Percentiles rank a stretch among this genome's conserved stretches.
phyloP scores from a whole-genome alignment of 2,113 vertebrate genomes.

The Petrocephalus zakoni region DNA sequence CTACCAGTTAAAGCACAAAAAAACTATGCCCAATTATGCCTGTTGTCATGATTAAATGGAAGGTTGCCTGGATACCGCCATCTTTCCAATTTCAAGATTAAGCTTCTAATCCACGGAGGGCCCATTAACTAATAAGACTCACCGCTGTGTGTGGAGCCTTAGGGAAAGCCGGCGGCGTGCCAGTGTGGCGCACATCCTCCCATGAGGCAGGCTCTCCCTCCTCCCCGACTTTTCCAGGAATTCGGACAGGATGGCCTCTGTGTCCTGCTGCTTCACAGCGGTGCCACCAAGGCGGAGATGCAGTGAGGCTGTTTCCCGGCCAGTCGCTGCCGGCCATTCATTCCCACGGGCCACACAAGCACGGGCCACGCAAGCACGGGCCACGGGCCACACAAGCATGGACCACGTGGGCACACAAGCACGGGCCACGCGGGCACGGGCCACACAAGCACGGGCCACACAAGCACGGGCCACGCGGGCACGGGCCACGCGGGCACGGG shows the following conservation, averaged over 20 bases:
- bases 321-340: neutral
- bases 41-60: constrained; percentile 17
- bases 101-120: neutral
- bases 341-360: neutral
- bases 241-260: neutral
- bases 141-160: neutral
- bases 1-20: neutral
- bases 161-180: neutral
- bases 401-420: no score
- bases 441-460: no score
- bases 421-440: no score
- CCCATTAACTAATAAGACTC: constrained; percentile 19
- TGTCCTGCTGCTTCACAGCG: neutral
- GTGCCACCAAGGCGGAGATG: neutral
- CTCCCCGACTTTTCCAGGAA: neutral
- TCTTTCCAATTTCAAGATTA: constrained; percentile 21
- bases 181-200: neutral
- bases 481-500: no score
- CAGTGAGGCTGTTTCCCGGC: neutral
- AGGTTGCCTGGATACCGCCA: constrained; percentile 5
- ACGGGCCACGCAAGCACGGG: no score
- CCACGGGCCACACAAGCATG: no score
- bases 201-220: neutral
- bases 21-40: neutral
- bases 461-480: no score